Evolutionary conservation across 92 coral and sea anemone species (phyloP).

Genomic region (Parazoanthus atlanticus): DNA sequence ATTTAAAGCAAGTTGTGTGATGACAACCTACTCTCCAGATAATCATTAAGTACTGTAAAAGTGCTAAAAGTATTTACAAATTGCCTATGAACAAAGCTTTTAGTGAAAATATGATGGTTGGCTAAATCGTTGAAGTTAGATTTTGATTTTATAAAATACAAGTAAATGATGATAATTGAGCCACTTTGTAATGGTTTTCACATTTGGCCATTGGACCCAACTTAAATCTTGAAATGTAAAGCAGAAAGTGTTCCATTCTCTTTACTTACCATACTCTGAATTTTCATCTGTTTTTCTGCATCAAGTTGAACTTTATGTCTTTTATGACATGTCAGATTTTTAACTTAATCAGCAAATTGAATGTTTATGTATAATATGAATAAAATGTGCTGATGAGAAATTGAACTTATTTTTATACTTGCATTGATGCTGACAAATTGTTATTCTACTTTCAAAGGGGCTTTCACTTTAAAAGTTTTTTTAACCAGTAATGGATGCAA

Average conservation of each 20-base stretch:
- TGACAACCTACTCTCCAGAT: not conserved
- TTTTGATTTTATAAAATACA: not conserved
- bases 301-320: not conserved
- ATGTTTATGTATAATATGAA: not conserved
- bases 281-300: not conserved
- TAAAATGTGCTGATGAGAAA: not conserved
- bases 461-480: not conserved
- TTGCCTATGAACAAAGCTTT: not conserved
- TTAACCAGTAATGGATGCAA: not conserved
- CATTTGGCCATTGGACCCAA: not conserved
- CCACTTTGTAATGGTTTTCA: slow-evolving; percentile 3
- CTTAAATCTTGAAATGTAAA: too few species aligned
- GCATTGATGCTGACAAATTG: not conserved
- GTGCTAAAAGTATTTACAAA: not conserved
- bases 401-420: too few species aligned
- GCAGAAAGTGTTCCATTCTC: not conserved
- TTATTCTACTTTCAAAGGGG: too few species aligned
- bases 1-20: not conserved
- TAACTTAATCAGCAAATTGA: not conserved
- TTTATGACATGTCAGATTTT: not conserved
- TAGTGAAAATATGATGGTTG: not conserved
- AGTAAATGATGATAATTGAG: too few species aligned
- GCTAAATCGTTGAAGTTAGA: not conserved
- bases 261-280: too few species aligned
- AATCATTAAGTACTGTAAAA: not conserved